These are phyloP conservation scores for Baryphthengus martii DNA, from an alignment of 2,113 vertebrate genomes.

Conservation along the genomic window DNA sequence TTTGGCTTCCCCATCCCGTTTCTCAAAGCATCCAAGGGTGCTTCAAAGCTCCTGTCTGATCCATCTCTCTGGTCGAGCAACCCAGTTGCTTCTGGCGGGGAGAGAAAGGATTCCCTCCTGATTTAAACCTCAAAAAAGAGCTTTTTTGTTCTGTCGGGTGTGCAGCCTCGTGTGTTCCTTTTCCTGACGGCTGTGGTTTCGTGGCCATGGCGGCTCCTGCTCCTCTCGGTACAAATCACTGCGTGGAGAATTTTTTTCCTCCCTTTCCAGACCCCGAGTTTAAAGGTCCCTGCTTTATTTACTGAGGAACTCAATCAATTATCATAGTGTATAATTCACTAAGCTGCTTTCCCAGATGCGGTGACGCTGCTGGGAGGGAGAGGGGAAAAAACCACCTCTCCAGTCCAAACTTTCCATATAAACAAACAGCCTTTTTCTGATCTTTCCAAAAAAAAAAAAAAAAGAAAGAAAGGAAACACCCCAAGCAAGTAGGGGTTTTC, in stretches of 20 bases:
- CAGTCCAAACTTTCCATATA: background rate
- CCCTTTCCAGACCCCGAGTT: background rate
- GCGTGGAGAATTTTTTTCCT: background rate
- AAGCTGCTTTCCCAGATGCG: conserved; percentile 31
- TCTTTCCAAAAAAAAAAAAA: background rate
- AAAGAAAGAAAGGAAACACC: background rate
- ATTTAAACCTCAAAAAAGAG: background rate
- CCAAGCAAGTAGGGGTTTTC: background rate
- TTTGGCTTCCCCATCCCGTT: background rate
- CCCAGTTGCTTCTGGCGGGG: background rate
- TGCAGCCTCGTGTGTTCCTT: background rate
- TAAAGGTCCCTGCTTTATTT: conserved; percentile 9
- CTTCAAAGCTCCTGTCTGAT: background rate
- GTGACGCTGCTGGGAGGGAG: background rate
- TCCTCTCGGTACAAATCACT: background rate
- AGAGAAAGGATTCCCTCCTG: background rate
- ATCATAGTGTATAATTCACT: background rate
- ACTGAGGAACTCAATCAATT: conserved; percentile 24
- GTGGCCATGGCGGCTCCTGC: accelerated
- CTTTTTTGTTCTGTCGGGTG: background rate
- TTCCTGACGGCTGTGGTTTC: background rate
- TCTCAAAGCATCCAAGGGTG: background rate
- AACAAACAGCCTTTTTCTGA: background rate
- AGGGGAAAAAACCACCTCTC: background rate
- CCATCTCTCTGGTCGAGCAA: background rate